A percentile compares a stretch with the other conserved stretches of the same genome.
phyloP scores from a whole-genome alignment of 2,113 vertebrate species.

The Sceloporus undulatus region DNA sequence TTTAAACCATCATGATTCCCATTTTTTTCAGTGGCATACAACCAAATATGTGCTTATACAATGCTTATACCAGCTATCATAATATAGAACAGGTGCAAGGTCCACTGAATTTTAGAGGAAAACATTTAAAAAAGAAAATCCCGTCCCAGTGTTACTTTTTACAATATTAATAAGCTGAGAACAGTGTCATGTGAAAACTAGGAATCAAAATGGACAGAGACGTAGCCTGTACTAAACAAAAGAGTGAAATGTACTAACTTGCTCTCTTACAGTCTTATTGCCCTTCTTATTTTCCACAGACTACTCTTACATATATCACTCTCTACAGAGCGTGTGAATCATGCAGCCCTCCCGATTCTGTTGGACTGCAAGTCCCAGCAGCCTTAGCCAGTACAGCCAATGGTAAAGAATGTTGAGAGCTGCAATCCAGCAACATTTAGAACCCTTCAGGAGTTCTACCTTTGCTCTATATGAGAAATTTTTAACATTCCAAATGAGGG shows the following conservation, averaged over 20 bases:
- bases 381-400: too few relatives aligned
- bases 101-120: background rate
- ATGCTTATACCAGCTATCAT: background rate
- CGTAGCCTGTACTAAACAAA: background rate
- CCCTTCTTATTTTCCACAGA: background rate
- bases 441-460: too few relatives aligned
- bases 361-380: too few relatives aligned
- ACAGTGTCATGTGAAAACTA: background rate
- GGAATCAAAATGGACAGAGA: background rate
- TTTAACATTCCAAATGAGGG: too few relatives aligned
- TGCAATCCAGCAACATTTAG: too few relatives aligned
- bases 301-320: background rate
- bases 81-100: background rate
- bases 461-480: too few relatives aligned
- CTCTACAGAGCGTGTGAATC: background rate
- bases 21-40: background rate
- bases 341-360: too few relatives aligned
- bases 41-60: background rate
- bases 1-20: background rate
- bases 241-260: background rate
- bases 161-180: background rate
- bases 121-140: too few relatives aligned
- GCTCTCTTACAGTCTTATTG: background rate
- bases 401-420: too few relatives aligned
- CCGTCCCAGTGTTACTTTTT: too few relatives aligned